Evolutionary conservation across 2,888 invertebrate genomes (phyloP), one percentile per base, ranked within the genome.

Genomic region (Syrphus vitripennis): DNA sequence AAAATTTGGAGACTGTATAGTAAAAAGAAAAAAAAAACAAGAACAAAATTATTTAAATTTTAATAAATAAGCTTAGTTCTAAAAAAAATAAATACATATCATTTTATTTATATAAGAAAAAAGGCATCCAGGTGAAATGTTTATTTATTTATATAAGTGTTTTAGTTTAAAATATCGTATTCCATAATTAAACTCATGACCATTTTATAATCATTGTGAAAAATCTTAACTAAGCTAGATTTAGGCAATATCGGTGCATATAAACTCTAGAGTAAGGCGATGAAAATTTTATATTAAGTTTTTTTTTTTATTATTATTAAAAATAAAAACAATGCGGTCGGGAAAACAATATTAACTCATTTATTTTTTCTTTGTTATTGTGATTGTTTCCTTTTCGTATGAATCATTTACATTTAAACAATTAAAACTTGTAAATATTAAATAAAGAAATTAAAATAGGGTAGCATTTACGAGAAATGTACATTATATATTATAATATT

Each of bases 1-100:
- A 75, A 77, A 87, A 81, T 74, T 76, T 67, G 80, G 83, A 88
- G 88, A 81, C 87, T 87, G 88, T 83, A 70, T 81, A 69, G 29
- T 53, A 69, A 84, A 76, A 65, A 67, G 34, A 50, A 10, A 65
- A 69, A 84, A 76, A 65, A 67, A 45, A 50, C 7, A 65, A 14
- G 26, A 69, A 67, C 34, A 40, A 45, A 63, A 79, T 21, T 37
- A 59, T 59, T 69, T 67, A 40, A 75, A 59, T 37, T 19, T 26
- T 7, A 14, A 1, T 45, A 4, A 40, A 16, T 61, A 9, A 61
- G 40, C 14, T 19, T 37, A 9, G n/a, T 16, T 42, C n/a, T n/a
- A n/a, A n/a, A n/a, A n/a, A n/a, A n/a, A n/a, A n/a, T 7, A 42
- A 40, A 63, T 1, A 9, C 40, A 31, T 50, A 50, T 21, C 50